Percentiles rank a stretch among this genome's conserved stretches.
Evolutionary conservation across 2,888 invertebrate species (phyloP).

Genomic region (Amphiduros pacificus): DNA sequence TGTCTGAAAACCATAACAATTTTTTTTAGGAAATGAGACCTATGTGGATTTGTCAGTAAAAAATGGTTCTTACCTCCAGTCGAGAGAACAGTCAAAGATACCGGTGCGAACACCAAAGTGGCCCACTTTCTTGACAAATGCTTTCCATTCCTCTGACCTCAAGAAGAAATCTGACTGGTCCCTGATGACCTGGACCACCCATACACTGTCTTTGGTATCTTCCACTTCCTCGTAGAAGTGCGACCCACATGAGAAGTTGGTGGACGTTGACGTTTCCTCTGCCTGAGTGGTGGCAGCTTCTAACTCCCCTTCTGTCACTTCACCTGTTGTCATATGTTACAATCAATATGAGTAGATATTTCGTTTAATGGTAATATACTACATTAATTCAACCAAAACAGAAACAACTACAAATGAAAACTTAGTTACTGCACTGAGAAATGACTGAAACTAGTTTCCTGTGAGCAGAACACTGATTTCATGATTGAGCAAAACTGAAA

Average conservation of each 20-base stretch:
- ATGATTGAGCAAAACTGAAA: no score
- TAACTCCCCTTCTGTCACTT: conserved; percentile 52
- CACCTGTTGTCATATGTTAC: no score
- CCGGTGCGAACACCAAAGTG: conserved; percentile 63
- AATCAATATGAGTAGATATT: no score
- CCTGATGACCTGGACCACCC: conserved; percentile 60
- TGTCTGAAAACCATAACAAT: no score
- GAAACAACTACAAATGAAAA: no score
- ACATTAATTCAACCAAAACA: no score
- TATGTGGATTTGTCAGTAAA: not conserved
- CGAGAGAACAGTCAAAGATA: conserved; percentile 61
- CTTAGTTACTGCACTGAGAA: no score
- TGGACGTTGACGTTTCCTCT: conserved; percentile 34
- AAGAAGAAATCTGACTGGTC: conserved; percentile 32
- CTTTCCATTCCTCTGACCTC: conserved; percentile 58
- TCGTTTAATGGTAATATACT: no score
- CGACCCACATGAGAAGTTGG: conserved; percentile 57
- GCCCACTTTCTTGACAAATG: conserved; percentile 57
- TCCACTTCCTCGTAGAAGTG: conserved; percentile 63
- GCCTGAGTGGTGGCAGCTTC: conserved; percentile 30
- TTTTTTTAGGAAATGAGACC: not conserved
- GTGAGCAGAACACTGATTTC: no score
- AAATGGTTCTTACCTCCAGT: conserved; percentile 51
- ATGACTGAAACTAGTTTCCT: no score
- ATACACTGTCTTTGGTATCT: conserved; percentile 64